These are phyloP conservation scores for Porites australiensis DNA, from an alignment of 64 coral and sea anemone genomes.

Conservation along the genomic window DNA sequence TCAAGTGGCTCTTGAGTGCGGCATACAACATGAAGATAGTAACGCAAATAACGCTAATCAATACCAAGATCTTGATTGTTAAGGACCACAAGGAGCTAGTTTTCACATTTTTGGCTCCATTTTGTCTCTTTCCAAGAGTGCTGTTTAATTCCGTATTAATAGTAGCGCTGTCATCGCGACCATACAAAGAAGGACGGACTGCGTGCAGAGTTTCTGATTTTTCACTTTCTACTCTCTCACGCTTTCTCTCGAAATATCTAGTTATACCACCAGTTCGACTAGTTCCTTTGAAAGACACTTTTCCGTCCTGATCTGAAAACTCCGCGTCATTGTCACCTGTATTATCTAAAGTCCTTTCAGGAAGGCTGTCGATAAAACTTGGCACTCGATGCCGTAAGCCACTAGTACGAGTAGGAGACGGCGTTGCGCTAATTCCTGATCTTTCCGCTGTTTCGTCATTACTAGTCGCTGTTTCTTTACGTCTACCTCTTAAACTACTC, in stretches of 20 bases:
- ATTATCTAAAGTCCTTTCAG: constrained; percentile 14
- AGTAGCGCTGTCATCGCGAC: background rate
- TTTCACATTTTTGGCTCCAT: constrained; percentile 18
- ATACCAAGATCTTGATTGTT: background rate
- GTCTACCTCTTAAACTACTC: constrained; percentile 12
- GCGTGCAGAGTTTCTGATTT: background rate
- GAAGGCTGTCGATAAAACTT: constrained; percentile 27
- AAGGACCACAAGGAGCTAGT: constrained; percentile 4
- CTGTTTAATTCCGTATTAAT: constrained; percentile 3
- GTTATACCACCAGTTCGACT: background rate
- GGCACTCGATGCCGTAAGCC: background rate
- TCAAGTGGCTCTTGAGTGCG: constrained; percentile 13
- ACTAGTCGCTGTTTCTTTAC: background rate
- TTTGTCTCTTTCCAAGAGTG: constrained; percentile 21
- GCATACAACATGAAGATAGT: background rate
- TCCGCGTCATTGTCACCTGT: constrained; percentile 18
- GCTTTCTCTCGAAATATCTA: background rate
- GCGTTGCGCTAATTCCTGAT: background rate
- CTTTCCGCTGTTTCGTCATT: background rate
- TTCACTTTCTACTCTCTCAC: constrained; percentile 7
- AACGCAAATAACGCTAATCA: constrained; percentile 20
- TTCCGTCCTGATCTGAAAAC: constrained; percentile 34
- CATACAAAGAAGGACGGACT: background rate
- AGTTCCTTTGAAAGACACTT: background rate
- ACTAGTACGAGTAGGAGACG: background rate